phyloP scores from a whole-genome alignment of 2,888 invertebrate species.

The Heliothis peltigera region DNA sequence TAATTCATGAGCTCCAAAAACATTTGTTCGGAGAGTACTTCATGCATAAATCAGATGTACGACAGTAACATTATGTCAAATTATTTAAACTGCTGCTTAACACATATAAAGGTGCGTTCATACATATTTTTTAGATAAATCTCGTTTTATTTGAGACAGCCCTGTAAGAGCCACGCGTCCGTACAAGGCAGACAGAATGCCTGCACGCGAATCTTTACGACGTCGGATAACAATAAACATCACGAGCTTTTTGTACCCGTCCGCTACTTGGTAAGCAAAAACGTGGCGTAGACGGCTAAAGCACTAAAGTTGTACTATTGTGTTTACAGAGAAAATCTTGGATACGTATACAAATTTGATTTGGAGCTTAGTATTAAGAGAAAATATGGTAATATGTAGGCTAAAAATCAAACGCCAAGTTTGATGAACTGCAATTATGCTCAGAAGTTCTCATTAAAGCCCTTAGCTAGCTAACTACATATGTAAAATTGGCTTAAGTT shows the following conservation, averaged over 20 bases:
- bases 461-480: too few species aligned
- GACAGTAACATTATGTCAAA: constrained; percentile 53
- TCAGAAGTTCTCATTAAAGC: too few species aligned
- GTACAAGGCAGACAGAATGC: constrained; percentile 67
- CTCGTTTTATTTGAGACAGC: constrained; percentile 52
- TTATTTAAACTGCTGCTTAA: constrained; percentile 50
- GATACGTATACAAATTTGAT: constrained; percentile 40
- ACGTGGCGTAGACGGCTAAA: constrained; percentile 53
- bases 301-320: constrained; percentile 50
- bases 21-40: constrained; percentile 33
- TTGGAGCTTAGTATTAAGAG: constrained; percentile 27
- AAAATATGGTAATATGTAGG: not conserved
- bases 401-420: not conserved
- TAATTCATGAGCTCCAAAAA: constrained; percentile 39
- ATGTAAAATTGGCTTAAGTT: not conserved
- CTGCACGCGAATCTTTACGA: constrained; percentile 69
- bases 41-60: constrained; percentile 35
- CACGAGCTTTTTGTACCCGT: constrained; percentile 67
- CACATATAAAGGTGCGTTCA: constrained; percentile 48
- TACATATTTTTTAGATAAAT: constrained; percentile 55
- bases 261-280: constrained; percentile 61
- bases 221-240: constrained; percentile 75
- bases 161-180: constrained; percentile 56
- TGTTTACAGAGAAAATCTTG: constrained; percentile 39
- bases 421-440: too few species aligned